These are phyloP conservation scores for Prinia subflava DNA, from an alignment of 2,113 vertebrate genomes.

Conservation along the genomic window DNA sequence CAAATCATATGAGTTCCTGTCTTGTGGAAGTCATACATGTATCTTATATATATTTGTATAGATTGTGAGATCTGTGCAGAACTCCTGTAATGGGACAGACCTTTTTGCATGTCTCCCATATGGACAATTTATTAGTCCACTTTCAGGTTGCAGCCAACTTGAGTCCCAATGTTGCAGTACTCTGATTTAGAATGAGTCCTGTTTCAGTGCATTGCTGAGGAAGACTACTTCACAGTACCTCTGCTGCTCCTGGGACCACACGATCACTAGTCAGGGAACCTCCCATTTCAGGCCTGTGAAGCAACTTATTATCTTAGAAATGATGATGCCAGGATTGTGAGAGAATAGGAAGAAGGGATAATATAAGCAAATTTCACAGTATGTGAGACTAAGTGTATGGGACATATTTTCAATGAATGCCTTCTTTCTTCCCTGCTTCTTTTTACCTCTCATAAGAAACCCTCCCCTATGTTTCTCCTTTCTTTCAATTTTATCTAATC, in stretches of 20 bases:
- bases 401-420: not conserved
- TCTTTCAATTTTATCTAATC: not conserved
- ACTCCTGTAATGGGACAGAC: not conserved
- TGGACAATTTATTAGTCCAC: not conserved
- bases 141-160: not conserved
- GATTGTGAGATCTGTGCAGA: not conserved
- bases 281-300: not conserved
- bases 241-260: not conserved
- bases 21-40: not conserved
- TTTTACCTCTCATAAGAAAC: not conserved
- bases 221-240: not conserved
- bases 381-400: not conserved
- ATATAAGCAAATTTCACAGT: not conserved
- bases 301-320: not conserved
- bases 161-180: not conserved
- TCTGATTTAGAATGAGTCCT: not conserved
- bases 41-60: not conserved
- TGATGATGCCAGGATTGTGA: not conserved
- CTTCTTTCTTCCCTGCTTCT: not conserved
- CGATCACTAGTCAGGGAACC: fast-evolving
- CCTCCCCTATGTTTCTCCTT: not conserved
- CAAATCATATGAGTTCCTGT: not conserved
- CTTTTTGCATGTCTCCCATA: not conserved
- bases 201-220: not conserved
- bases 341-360: not conserved